phyloP scores from a whole-genome alignment of 1,140 invertebrate species.

The Pteromalus puparum region DNA sequence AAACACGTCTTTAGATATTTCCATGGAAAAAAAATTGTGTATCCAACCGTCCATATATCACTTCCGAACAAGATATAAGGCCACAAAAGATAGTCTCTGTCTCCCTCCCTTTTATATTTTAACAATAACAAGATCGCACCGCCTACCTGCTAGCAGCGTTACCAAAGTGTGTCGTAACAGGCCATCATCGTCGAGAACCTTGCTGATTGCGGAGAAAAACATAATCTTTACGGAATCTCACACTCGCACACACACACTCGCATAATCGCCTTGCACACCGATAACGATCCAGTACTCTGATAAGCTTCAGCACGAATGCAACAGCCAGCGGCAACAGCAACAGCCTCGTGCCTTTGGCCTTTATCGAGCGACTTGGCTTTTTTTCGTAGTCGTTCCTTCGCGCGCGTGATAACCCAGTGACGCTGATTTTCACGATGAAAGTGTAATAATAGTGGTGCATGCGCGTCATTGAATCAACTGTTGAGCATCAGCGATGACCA shows the following conservation, averaged over 20 bases:
- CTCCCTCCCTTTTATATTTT: not conserved
- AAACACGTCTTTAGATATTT: not conserved
- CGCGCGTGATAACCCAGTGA: not conserved
- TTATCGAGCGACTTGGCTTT: constrained; percentile 22
- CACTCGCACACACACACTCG: not conserved
- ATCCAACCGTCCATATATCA: not conserved
- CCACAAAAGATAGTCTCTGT: not conserved
- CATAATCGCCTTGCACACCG: not conserved
- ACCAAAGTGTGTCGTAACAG: constrained; percentile 30
- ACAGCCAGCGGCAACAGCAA: not conserved
- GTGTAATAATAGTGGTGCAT: not conserved
- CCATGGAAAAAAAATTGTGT: not conserved
- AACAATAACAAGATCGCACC: not conserved
- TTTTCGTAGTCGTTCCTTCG: not conserved
- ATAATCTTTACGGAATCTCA: constrained; percentile 30
- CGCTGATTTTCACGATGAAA: not conserved
- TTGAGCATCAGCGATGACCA: not conserved
- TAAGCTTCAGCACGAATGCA: not conserved
- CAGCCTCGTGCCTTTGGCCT: constrained; percentile 39
- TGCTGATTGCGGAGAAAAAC: constrained; percentile 30
- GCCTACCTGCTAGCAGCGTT: not conserved
- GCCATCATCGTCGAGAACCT: constrained; percentile 22
- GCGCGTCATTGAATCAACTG: not conserved
- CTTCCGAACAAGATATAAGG: not conserved
- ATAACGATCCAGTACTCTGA: constrained; percentile 33